Conservation (phyloP, 1,140 invertebrate species). For the Plodia interpunctella region DNA sequence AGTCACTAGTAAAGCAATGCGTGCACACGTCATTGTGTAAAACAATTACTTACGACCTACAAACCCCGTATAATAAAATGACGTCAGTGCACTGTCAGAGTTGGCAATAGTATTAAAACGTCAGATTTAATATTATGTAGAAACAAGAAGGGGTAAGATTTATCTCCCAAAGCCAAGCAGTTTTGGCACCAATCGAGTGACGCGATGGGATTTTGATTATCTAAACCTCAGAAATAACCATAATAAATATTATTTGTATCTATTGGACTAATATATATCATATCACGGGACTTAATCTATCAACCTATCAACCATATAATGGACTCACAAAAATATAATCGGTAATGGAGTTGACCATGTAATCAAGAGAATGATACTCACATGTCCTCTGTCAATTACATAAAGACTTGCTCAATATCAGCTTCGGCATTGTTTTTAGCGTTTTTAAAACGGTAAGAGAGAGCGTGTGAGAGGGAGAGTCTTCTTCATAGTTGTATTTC, state of each 20-base stretch:
- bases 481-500: too few species aligned
- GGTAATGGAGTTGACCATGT: background rate
- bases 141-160: background rate
- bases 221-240: background rate
- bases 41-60: background rate
- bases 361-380: background rate
- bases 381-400: background rate
- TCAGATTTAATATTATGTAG: background rate
- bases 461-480: too few species aligned
- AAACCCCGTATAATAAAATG: slow-evolving; percentile 2
- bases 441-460: too few species aligned
- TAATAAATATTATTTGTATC: too few species aligned
- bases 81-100: background rate
- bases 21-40: background rate
- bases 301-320: background rate
- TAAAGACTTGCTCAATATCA: background rate
- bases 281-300: background rate
- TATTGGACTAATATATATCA: too few species aligned
- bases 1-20: background rate
- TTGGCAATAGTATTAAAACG: background rate
- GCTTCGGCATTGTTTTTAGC: background rate
- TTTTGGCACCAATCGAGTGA: background rate
- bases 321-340: background rate
- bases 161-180: background rate
- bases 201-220: background rate